phyloP scores from a whole-genome alignment of 2,113 vertebrate species.

The Seriola rivoliana region DNA sequence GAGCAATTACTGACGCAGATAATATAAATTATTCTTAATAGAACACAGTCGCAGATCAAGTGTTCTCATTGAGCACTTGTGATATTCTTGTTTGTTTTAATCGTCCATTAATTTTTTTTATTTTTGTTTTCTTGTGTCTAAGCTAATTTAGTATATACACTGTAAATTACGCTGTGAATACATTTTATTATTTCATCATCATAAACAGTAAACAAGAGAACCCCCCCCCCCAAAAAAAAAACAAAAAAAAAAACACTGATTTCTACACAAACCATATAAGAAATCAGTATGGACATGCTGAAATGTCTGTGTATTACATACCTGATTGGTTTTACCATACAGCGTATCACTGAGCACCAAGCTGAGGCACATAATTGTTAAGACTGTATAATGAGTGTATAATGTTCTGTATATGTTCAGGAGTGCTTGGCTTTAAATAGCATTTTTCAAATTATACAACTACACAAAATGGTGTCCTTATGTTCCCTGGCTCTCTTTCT shows the following conservation, averaged over 20 bases:
- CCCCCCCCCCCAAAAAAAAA: background rate
- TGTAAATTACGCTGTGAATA: background rate
- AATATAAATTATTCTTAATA: background rate
- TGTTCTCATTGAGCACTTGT: background rate
- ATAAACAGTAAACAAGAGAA: background rate
- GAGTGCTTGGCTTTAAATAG: conserved; percentile 39
- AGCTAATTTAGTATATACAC: background rate
- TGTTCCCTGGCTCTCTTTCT: conserved; percentile 9
- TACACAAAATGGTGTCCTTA: conserved; percentile 21
- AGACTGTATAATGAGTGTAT: conserved; percentile 42
- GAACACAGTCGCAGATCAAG: background rate
- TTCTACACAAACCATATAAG: background rate
- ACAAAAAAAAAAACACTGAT: background rate
- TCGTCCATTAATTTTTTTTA: background rate
- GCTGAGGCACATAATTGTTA: conserved; percentile 13
- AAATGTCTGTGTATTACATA: background rate
- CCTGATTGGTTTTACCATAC: background rate
- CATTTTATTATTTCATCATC: background rate
- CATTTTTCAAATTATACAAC: conserved; percentile 30
- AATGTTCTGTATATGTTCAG: conserved; percentile 36
- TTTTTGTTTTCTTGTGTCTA: background rate
- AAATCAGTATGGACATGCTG: background rate
- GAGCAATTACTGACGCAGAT: background rate
- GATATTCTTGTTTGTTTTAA: conserved; percentile 4
- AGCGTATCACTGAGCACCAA: background rate